Evolutionary conservation across 2,888 invertebrate species (phyloP).

Genomic region (Agonum fuliginosum): DNA sequence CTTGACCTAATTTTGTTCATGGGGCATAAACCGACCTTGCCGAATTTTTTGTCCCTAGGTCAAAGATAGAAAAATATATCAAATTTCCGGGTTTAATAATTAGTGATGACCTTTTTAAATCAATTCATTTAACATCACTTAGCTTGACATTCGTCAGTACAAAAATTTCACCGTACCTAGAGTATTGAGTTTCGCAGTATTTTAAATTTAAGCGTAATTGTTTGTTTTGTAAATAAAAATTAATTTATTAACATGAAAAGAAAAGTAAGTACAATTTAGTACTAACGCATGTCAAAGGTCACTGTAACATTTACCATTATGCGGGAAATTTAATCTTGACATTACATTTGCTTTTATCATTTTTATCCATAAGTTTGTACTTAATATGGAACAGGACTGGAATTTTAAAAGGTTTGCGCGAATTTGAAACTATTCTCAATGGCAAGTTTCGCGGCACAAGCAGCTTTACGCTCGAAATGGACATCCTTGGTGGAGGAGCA

Average conservation of each 20-base stretch:
- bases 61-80: constrained; percentile 35
- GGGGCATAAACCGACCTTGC: constrained; percentile 51
- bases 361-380: constrained; percentile 50
- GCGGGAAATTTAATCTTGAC: background rate
- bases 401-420: constrained; percentile 47
- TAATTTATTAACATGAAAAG: constrained; percentile 38
- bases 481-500: constrained; percentile 83
- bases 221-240: constrained; percentile 8
- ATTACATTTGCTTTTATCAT: constrained; percentile 10
- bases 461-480: constrained; percentile 83
- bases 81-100: constrained; percentile 43
- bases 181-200: constrained; percentile 23
- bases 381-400: constrained; percentile 55
- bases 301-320: background rate
- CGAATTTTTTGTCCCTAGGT: constrained; percentile 18
- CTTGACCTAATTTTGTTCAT: constrained; percentile 52
- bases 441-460: constrained; percentile 83
- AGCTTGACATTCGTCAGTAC: background rate
- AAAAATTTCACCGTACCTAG: background rate
- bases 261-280: constrained; percentile 51
- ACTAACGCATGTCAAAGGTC: constrained; percentile 29
- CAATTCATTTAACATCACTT: constrained; percentile 6
- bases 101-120: constrained; percentile 35
- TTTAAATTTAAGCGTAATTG: background rate
- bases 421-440: constrained; percentile 69